phyloP scores from a whole-genome alignment of 2,113 vertebrate species.

The Leucopsar rothschildi region DNA sequence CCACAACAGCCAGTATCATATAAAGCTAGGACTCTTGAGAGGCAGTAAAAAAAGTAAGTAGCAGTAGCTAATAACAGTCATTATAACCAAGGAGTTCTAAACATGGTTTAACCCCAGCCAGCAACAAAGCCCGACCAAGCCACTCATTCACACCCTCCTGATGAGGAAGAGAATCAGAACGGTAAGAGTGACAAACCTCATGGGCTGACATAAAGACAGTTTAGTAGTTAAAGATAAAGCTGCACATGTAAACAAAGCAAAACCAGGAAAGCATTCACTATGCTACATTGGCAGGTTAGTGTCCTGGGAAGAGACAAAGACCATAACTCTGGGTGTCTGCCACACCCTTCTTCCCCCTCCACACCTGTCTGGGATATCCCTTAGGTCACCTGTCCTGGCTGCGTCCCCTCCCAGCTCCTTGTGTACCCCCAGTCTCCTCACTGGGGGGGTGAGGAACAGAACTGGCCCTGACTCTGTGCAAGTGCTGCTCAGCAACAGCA shows the following conservation, averaged over 20 bases:
- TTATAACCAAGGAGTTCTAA: not conserved
- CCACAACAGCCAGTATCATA: not conserved
- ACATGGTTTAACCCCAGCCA: not conserved
- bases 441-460: not conserved
- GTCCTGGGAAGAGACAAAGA: not conserved
- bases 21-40: not conserved
- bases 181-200: not conserved
- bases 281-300: not conserved
- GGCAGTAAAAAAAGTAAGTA: accelerated
- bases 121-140: not conserved
- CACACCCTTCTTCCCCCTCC: not conserved
- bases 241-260: not conserved
- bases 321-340: accelerated
- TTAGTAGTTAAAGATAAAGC: not conserved
- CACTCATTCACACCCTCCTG: not conserved
- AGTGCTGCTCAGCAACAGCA: not conserved
- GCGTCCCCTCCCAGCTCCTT: not conserved
- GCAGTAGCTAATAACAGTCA: not conserved
- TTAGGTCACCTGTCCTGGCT: not conserved
- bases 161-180: not conserved
- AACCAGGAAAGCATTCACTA: not conserved
- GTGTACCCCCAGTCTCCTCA: not conserved
- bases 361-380: not conserved
- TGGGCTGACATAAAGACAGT: not conserved
- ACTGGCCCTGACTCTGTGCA: not conserved